Evolutionary conservation across 2,113 vertebrate genomes (phyloP), one percentile per base, ranked within the genome.

Genomic region (Lophius piscatorius): DNA sequence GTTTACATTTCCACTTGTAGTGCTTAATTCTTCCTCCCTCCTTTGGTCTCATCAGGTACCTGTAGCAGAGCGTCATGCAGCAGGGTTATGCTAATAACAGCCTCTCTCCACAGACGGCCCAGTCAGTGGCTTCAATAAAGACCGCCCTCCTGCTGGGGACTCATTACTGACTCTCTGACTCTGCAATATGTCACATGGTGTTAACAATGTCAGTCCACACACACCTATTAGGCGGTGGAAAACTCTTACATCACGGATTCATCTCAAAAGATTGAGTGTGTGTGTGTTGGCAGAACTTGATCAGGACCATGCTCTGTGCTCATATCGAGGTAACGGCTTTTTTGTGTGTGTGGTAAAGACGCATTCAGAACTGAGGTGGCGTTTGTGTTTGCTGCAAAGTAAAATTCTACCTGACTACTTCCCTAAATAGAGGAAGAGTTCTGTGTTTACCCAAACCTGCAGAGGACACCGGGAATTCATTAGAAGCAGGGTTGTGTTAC

Each of bases 141-240:
- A 22, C 21, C 21, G 46, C 29, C 38, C 48, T 69, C 69, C 72
- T 64, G 70, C 69, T 61, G 62, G 41, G 75, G 41, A 63, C 45
- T 44, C 29, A 31, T 38, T 28, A 44, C 56, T 58, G 42, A 64
- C 51, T 60, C 52, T 76, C 74, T 70, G 65, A 71, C 74, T 68
- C 58, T 6, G 9, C 41, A 73, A 57, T 24, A 62, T 81, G 77
- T 74, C 76, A 65, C 62, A 70, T 40, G 21, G 23, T 20, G 39
- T 62, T 71, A 77, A 38, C 54, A 28, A 26, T 57, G 77, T 70
- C 80, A 73, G 50, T 60, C 47, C 69, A 61, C 62, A 54, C 54
- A 13, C 52, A 74, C 69, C 76, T 68, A 62, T 73, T 65, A 70
- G 34, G 60, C 39, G 21, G 21, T 22, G 24, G 56, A 76, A 18